A percentile compares a stretch with the other conserved stretches of the same genome.
Conservation (phyloP, 1,140 invertebrate species). For the Ptiloglossa arizonensis region DNA sequence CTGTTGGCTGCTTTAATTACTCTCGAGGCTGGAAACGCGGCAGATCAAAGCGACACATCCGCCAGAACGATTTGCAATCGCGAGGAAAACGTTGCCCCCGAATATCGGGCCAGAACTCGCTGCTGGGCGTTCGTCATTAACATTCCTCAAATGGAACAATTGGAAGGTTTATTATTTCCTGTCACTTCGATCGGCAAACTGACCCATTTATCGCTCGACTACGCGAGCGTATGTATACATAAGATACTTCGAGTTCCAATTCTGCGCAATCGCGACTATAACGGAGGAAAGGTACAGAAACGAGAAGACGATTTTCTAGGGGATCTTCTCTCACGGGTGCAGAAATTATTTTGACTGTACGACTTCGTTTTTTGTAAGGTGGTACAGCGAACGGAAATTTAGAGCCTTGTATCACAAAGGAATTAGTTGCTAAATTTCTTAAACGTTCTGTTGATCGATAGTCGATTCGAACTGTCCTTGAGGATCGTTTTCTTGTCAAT, state of each 20-base stretch:
- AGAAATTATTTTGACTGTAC: too few relatives aligned
- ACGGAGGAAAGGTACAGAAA: too few relatives aligned
- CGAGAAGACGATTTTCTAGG: too few relatives aligned
- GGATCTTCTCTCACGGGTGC: too few relatives aligned
- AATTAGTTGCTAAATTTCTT: too few relatives aligned
- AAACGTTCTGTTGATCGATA: too few relatives aligned
- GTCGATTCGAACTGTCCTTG: too few relatives aligned
- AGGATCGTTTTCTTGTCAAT: too few relatives aligned
- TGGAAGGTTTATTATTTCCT: background rate
- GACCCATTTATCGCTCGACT: background rate
- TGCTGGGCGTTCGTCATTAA: background rate
- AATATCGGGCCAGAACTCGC: background rate
- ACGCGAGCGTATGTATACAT: background rate
- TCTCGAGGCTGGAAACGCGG: conserved; percentile 38
- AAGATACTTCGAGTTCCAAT: background rate
- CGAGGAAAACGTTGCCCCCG: background rate
- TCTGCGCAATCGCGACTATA: background rate
- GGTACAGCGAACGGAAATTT: too few relatives aligned
- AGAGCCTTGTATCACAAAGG: too few relatives aligned
- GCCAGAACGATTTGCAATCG: conserved; percentile 44
- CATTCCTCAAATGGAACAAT: background rate
- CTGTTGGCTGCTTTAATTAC: conserved; percentile 66
- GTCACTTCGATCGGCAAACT: background rate
- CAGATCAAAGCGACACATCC: conserved; percentile 56
- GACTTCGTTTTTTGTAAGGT: too few relatives aligned